Evolutionary conservation across 2,113 vertebrate genomes (phyloP).

Genomic region (Mixornis gularis): DNA sequence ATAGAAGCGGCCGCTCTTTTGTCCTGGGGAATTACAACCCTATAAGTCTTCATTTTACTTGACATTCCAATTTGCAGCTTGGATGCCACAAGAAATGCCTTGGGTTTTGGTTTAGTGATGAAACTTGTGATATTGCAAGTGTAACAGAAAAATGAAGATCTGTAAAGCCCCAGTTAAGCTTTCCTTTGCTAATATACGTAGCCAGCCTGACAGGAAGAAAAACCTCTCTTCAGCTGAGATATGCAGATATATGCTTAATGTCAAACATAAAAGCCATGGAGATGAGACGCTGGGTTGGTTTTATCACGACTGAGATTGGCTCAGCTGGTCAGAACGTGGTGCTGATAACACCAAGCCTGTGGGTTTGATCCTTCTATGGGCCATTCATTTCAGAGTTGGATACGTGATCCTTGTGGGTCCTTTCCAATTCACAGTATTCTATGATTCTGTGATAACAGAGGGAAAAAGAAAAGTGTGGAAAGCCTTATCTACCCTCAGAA

Average conservation of each 20-base stretch:
- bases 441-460: not conserved
- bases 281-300: not conserved
- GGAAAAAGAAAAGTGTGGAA: not conserved
- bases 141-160: slow-evolving; percentile 45
- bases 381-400: not conserved
- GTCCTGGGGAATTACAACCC: slow-evolving; percentile 42
- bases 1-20: not conserved
- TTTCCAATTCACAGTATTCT: not conserved
- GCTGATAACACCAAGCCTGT: not conserved
- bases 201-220: not conserved
- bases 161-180: not conserved
- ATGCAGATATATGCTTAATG: not conserved
- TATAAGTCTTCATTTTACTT: slow-evolving; percentile 57
- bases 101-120: slow-evolving; percentile 31
- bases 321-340: not conserved
- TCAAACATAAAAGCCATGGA: not conserved
- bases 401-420: not conserved
- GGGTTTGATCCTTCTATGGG: not conserved
- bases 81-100: slow-evolving; percentile 44
- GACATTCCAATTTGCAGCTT: slow-evolving; percentile 66
- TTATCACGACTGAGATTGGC: not conserved
- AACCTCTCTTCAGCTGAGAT: not conserved
- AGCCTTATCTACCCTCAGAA: not conserved
- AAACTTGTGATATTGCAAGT: slow-evolving; percentile 36
- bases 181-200: not conserved